Conservation (phyloP, 2,888 invertebrate species). For the Cremastinae sp. region DNA sequence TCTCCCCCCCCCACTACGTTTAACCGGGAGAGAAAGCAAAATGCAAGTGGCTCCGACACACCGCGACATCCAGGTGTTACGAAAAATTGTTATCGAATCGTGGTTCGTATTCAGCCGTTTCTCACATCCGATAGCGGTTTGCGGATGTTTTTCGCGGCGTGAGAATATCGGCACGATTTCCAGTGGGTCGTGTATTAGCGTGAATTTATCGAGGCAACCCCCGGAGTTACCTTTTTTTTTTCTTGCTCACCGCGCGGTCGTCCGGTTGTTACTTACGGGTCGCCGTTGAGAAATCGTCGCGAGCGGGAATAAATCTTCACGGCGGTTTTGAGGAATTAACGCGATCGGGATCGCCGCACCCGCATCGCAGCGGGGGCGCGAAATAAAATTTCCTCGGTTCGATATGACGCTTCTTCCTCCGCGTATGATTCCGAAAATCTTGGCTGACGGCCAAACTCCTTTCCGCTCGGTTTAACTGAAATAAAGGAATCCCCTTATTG, state of each 20-base stretch:
- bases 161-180: conserved; percentile 52
- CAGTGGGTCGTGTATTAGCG: conserved; percentile 57
- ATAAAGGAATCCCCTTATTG: conserved; percentile 74
- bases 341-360: conserved; percentile 41
- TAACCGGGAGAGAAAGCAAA: conserved; percentile 24
- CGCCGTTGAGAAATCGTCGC: conserved; percentile 27
- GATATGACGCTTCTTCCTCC: conserved; percentile 69
- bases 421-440: conserved; percentile 72
- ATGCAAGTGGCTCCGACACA: conserved; percentile 35
- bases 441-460: conserved; percentile 70
- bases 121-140: conserved; percentile 47
- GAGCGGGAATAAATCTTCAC: conserved; percentile 42
- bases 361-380: conserved; percentile 48
- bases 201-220: conserved; percentile 60
- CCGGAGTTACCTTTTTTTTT: conserved; percentile 18
- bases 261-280: conserved; percentile 36
- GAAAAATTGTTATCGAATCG: conserved; percentile 64
- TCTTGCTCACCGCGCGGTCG: conserved; percentile 37
- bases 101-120: conserved; percentile 48
- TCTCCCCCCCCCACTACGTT: too few species aligned
- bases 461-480: conserved; percentile 73
- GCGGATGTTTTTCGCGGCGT: conserved; percentile 7
- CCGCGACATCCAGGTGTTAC: conserved; percentile 57
- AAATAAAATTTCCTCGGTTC: conserved; percentile 73
- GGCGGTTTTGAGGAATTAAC: conserved; percentile 55